Base-by-base conservation (phyloP, 2,888 invertebrate species). In the Drosophila paramelanica region DNA sequence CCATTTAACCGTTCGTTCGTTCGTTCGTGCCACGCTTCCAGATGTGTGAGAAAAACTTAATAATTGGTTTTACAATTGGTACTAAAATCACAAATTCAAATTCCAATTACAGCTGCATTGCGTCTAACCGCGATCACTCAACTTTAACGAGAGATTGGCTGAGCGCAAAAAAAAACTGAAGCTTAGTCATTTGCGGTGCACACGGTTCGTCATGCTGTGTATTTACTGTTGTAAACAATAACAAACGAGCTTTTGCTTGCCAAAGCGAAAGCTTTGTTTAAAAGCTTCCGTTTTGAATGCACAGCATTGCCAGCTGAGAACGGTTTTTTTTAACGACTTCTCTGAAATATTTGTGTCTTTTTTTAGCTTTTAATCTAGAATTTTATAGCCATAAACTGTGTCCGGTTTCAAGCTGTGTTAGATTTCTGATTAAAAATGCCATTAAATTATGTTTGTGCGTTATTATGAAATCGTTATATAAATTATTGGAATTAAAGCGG, bases 41-140 rank as follows among this genome's bases (percentile, higher is more conserved):
- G 43, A 20, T 57, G 64, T 76, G 72, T 72, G 64, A 55, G 67
- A 76, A 67, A 76, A 60, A 52, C 25, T 25, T 43, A 46, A 64
- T 71, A 65, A 72, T 72, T 67, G 46, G 13, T 41, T 61, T 61
- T 42, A 51, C 50, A 53, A 57, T 50, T 43, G 17, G 14, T 51
- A 17, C n/a, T 62, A 3, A 39, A 73, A 52, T 55, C 59, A 3
- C 58, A 62, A 51, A 17, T 17, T 17, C 17, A 17, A 17, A 17
- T 17, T 17, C 17, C 58, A 62, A 51, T 46, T 57, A 60, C 43
- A 64, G 55, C 45, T 60, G 52, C 52, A 60, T 53, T 68, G 17
- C 31, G 57, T 46, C 38, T 49, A 64, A 55, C 42, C 41, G 71
- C 67, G 60, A 60, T 58, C 75, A 76, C 49, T 75, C 75, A 75